Conservation (phyloP, 2,797 vertebrate genomes). For the Clarias pachynema region DNA sequence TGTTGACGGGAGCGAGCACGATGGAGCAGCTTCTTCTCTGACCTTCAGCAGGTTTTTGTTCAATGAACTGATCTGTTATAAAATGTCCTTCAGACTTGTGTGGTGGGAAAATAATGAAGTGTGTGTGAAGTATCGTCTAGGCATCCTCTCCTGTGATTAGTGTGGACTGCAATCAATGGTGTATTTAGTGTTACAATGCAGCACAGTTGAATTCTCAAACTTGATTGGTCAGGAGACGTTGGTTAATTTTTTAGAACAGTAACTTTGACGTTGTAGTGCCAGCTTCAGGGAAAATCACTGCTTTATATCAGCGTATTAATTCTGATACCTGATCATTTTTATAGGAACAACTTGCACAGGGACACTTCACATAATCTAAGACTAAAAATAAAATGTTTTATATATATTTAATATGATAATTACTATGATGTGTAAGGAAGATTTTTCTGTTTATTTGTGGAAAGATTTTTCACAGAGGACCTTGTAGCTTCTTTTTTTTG, state of each 20-base stretch:
- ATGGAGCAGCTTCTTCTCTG: not conserved
- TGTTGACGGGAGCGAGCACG: not conserved
- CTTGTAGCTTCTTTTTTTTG: not conserved
- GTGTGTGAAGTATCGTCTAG: not conserved
- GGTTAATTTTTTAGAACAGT: not conserved
- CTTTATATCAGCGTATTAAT: not conserved
- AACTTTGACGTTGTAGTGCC: not conserved
- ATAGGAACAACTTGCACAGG: not conserved
- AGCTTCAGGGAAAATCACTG: not conserved
- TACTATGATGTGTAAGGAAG: too few relatives aligned
- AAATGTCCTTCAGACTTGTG: conserved; percentile 9
- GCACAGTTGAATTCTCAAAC: too few relatives aligned
- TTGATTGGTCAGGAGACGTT: not conserved
- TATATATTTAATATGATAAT: too few relatives aligned
- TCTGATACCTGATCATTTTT: too few relatives aligned
- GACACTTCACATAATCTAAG: not conserved
- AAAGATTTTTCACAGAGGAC: not conserved
- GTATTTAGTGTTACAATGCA: not conserved
- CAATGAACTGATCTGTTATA: not conserved
- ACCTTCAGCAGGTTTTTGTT: conserved; percentile 17
- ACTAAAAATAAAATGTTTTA: not conserved
- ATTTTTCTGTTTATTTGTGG: not conserved
- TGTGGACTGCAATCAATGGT: not conserved
- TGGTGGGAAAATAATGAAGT: not conserved
- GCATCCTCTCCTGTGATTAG: not conserved